Evolutionary conservation across 2,797 vertebrate species (phyloP).

Genomic region (Xiphorhynchus erythropygius): DNA sequence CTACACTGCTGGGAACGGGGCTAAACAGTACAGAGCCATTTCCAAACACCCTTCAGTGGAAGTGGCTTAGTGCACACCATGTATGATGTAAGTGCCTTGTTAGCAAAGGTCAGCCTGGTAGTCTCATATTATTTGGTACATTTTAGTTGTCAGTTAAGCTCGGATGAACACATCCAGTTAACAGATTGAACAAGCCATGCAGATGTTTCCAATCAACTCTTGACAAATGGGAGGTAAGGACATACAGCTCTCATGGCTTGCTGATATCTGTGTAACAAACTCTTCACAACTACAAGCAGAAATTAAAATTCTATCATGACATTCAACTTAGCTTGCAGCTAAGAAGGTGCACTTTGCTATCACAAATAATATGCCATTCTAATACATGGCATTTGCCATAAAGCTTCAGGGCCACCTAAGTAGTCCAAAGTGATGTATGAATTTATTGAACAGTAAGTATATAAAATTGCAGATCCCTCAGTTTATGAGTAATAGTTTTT

Average conservation of each 20-base stretch:
- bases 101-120: slow-evolving; percentile 57
- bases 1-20: background rate
- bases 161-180: slow-evolving; percentile 58
- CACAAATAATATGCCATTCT: background rate
- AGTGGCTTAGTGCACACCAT: background rate
- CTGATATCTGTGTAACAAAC: slow-evolving; percentile 22
- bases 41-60: slow-evolving; percentile 6
- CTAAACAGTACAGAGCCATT: background rate
- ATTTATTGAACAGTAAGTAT: background rate
- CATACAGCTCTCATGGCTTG: slow-evolving; percentile 30
- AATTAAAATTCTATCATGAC: slow-evolving; percentile 48
- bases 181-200: slow-evolving; percentile 61
- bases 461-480: background rate
- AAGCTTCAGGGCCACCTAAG: background rate
- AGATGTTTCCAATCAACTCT: slow-evolving; percentile 61
- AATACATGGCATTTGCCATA: background rate
- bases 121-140: slow-evolving; percentile 34
- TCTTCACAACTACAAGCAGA: slow-evolving; percentile 33
- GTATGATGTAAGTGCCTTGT: background rate
- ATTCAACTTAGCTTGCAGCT: background rate
- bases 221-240: slow-evolving; percentile 66
- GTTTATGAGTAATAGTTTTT: background rate
- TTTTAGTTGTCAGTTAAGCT: slow-evolving; percentile 56
- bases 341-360: background rate
- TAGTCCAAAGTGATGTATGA: fast-evolving